A percentile compares a stretch with the other conserved stretches of the same genome.
Evolutionary conservation across 2,797 vertebrate species (phyloP).

Genomic region (Percopsis omiscomaycus): DNA sequence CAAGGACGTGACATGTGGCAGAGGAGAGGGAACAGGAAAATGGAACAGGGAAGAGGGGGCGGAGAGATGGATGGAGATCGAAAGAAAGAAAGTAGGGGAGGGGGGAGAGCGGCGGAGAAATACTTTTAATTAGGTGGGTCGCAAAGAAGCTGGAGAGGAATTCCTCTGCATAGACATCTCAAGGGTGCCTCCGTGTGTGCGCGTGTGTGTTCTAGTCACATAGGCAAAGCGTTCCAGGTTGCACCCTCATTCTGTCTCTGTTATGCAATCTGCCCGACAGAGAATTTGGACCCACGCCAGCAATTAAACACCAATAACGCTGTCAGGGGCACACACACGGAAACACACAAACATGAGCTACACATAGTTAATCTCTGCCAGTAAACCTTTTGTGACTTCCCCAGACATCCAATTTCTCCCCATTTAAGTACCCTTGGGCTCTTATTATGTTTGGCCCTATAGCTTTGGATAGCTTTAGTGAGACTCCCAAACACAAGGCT

Average conservation of each 20-base stretch:
- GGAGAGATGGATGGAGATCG: background rate
- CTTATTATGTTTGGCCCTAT: constrained; percentile 10
- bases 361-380: background rate
- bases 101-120: background rate
- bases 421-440: background rate
- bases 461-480: background rate
- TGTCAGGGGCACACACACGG: background rate
- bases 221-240: background rate
- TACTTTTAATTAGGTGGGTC: constrained; percentile 16
- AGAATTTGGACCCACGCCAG: background rate
- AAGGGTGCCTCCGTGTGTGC: background rate
- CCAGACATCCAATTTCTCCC: background rate
- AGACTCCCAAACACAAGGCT: background rate
- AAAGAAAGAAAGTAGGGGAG: constrained; percentile 1
- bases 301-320: background rate
- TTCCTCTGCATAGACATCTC: background rate
- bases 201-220: background rate
- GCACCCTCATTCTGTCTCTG: constrained; percentile 9
- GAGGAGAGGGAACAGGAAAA: constrained; percentile 18
- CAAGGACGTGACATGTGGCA: constrained; percentile 35
- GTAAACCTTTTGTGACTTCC: constrained; percentile 4
- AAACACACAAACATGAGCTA: background rate
- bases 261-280: constrained; percentile 5
- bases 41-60: background rate
- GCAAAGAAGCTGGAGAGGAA: constrained; percentile 6